phyloP scores from a whole-genome alignment of 2,888 invertebrate genomes.

The Polyommatus icarus region DNA sequence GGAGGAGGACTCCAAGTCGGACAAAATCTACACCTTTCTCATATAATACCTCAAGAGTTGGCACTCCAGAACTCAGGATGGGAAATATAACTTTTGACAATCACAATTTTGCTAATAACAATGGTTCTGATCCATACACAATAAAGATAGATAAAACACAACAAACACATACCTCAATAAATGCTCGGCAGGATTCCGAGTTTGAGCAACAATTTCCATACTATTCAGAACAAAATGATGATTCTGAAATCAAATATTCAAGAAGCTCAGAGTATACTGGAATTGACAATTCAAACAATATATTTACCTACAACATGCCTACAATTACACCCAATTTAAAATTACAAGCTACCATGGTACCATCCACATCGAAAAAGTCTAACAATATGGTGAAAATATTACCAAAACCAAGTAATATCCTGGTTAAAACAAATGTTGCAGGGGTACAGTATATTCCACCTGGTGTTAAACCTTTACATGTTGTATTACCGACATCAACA shows the following conservation, averaged over 20 bases:
- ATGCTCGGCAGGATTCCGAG: constrained; percentile 49
- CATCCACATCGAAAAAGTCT: constrained; percentile 51
- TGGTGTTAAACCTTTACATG: constrained; percentile 62
- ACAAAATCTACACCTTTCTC: constrained; percentile 56
- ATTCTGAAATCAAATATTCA: constrained; percentile 70
- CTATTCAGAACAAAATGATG: constrained; percentile 65
- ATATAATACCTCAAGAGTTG: constrained; percentile 56
- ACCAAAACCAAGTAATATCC: constrained; percentile 66
- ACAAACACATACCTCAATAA: constrained; percentile 53
- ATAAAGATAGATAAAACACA: constrained; percentile 64
- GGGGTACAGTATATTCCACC: constrained; percentile 64
- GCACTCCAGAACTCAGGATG: constrained; percentile 58
- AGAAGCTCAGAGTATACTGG: constrained; percentile 68
- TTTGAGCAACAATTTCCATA: constrained; percentile 63
- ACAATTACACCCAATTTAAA: constrained; percentile 52
- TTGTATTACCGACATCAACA: constrained; percentile 62
- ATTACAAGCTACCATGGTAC: constrained; percentile 50
- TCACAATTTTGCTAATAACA: constrained; percentile 45
- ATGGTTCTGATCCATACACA: constrained; percentile 52
- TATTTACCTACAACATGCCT: constrained; percentile 58
- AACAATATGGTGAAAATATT: constrained; percentile 61
- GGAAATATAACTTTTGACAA: constrained; percentile 63
- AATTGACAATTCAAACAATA: constrained; percentile 54
- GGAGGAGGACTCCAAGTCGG: constrained; percentile 68
- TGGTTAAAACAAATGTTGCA: constrained; percentile 64